Evolutionary conservation across 2,797 vertebrate species (phyloP), one percentile per base, ranked within the genome.

Genomic region (Hippoglossus hippoglossus): DNA sequence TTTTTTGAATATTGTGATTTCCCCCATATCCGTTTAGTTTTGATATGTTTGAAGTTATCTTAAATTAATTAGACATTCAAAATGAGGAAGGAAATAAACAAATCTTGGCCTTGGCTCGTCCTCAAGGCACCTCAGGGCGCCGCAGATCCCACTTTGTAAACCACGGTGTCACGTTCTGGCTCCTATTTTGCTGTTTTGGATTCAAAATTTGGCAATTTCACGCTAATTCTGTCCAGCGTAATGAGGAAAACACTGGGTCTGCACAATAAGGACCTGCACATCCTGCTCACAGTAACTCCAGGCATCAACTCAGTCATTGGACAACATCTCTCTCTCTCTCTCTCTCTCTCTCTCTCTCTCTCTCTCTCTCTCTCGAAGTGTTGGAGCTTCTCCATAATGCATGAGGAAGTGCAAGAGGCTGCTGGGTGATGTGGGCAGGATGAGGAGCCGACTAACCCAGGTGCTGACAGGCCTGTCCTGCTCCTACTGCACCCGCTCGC

Each of bases 311-410:
- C 13, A 46, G 41, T 46, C 16, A 19, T 3, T 46, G 44, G 16
- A 46, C 4, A 46, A 7, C 44, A 46, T 11, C 21, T 44, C 52
- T 39, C 13, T 58, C 28, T 50, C 28, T 11, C 21, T 44, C 49
- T 39, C 13, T 58, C 28, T 11, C 21, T 44, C 52, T 39, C 13
- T 58, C 28, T 11, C 21, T 46, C 52, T 39, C 11, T 58, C 28
- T 50, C 28, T 47, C 13, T 58, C 28, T 50, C 28, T 47, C 13
- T 50, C 63, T 63, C 62, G 25, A 61, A 34, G 54, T 53, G 73
- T 49, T 39, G 34, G 58, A 67, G 53, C 72, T 63, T n/a, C 66
- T 89, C 76, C 77, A 83, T 80, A 77, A 84, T 85, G 52, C 66
- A 85, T 82, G 56, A 65, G 52, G 16, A 26, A 2, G 36, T 0